A percentile compares a stretch with the other conserved stretches of the same genome.
phyloP scores from a whole-genome alignment of 2,888 invertebrate species.

The Leucophora obtusa region DNA sequence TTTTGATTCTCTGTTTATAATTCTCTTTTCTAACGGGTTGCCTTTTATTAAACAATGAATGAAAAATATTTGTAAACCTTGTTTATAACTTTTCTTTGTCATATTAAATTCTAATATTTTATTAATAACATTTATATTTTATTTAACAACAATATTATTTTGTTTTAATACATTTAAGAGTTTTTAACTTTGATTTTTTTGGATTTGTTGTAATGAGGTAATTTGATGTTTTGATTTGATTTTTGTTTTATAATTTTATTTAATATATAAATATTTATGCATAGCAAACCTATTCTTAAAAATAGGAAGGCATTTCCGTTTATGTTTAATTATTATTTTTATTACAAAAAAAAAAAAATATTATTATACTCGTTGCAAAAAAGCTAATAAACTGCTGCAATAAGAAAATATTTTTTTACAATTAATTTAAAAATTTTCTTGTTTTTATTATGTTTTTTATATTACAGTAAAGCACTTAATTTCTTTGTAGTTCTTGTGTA shows the following conservation, averaged over 20 bases:
- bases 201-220: slow-evolving; percentile 64
- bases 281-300: slow-evolving; percentile 60
- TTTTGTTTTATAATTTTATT: background rate
- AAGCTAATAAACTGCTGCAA: slow-evolving; percentile 61
- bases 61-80: slow-evolving; percentile 26
- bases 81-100: slow-evolving; percentile 21
- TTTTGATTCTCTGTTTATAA: too few relatives aligned
- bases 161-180: slow-evolving; percentile 47
- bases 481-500: slow-evolving; percentile 21
- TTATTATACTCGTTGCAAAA: slow-evolving; percentile 56
- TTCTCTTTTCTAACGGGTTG: background rate
- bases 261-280: slow-evolving; percentile 50
- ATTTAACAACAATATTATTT: slow-evolving; percentile 50
- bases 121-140: slow-evolving; percentile 39
- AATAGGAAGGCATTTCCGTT: slow-evolving; percentile 63
- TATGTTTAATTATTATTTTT: slow-evolving; percentile 24
- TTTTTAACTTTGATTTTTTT: slow-evolving; percentile 54
- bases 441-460: slow-evolving; percentile 9
- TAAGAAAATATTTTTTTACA: slow-evolving; percentile 38
- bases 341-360: slow-evolving; percentile 13
- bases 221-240: slow-evolving; percentile 64
- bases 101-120: slow-evolving; percentile 11
- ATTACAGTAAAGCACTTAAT: slow-evolving; percentile 27
- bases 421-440: slow-evolving; percentile 1
- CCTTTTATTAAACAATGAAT: background rate